Evolutionary conservation across 2,888 invertebrate genomes (phyloP).

Genomic region (Drosophila setosimentum): DNA sequence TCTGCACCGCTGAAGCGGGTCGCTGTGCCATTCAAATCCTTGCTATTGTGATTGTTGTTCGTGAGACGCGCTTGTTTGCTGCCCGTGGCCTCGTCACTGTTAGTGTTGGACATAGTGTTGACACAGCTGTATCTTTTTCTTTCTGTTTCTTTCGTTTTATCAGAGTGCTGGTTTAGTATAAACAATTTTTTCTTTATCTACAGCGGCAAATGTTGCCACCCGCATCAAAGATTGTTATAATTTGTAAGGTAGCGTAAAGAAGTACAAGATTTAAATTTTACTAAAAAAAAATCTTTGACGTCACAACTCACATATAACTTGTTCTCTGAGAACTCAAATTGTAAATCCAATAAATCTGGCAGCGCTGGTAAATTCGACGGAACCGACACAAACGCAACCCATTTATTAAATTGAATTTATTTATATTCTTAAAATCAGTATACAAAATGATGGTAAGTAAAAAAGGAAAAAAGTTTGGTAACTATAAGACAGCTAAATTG

Average conservation of each 20-base stretch:
- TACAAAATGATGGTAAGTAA: conserved; percentile 55
- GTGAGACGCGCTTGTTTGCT: conserved; percentile 56
- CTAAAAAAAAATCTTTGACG: conserved; percentile 9
- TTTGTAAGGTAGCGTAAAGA: conserved; percentile 21
- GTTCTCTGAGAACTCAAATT: not conserved
- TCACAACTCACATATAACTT: conserved; percentile 1
- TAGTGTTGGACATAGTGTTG: conserved; percentile 58
- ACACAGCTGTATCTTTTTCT: conserved; percentile 1
- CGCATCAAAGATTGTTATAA: conserved; percentile 9
- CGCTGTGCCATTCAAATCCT: conserved; percentile 54
- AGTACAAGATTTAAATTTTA: not conserved
- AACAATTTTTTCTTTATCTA: conserved; percentile 59
- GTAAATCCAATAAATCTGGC: conserved; percentile 32
- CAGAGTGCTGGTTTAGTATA: conserved; percentile 36
- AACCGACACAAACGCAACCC: conserved; percentile 40
- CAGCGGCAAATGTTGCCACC: conserved; percentile 43
- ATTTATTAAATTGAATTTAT: conserved; percentile 41
- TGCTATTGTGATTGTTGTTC: conserved; percentile 42
- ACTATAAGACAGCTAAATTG: not conserved
- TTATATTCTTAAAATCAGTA: conserved; percentile 15
- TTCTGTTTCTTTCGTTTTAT: conserved; percentile 14
- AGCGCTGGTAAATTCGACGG: conserved; percentile 26
- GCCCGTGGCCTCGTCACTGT: conserved; percentile 57
- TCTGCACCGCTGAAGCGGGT: conserved; percentile 23
- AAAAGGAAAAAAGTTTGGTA: not conserved